A percentile compares a stretch with the other conserved stretches of the same genome.
phyloP scores from a whole-genome alignment of 2,888 invertebrate species.

The Thyatira batis region DNA sequence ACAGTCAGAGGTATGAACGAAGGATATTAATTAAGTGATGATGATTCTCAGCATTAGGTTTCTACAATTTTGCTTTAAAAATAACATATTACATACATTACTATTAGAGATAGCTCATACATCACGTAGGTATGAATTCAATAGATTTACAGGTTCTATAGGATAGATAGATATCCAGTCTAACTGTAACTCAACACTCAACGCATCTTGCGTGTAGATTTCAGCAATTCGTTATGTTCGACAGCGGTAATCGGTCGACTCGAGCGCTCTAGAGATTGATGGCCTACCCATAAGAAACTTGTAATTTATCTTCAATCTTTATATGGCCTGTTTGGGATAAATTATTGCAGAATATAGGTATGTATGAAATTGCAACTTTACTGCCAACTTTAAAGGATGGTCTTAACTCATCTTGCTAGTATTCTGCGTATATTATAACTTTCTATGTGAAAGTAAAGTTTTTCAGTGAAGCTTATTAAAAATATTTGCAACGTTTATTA shows the following conservation, averaged over 20 bases:
- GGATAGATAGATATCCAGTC: too few relatives aligned
- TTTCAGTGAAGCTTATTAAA: too few relatives aligned
- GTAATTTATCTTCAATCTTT: background rate
- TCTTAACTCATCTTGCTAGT: too few relatives aligned
- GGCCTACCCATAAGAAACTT: background rate
- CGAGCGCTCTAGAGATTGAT: slow-evolving; percentile 11
- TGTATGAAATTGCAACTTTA: too few relatives aligned
- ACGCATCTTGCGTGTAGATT: slow-evolving; percentile 20
- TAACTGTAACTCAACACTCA: background rate
- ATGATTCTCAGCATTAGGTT: too few relatives aligned
- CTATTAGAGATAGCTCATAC: background rate
- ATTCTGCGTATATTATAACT: too few relatives aligned
- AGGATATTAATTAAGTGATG: too few relatives aligned
- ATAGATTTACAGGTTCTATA: slow-evolving; percentile 12
- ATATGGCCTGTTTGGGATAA: background rate
- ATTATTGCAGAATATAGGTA: background rate
- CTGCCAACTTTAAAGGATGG: too few relatives aligned
- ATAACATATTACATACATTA: background rate
- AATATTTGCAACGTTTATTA: too few relatives aligned
- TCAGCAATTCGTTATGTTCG: slow-evolving; percentile 31
- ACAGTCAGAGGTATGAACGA: too few relatives aligned
- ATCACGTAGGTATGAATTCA: background rate
- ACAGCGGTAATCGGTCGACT: slow-evolving; percentile 11
- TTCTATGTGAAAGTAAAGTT: too few relatives aligned
- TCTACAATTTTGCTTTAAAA: too few relatives aligned